Conservation (phyloP, 2,888 invertebrate genomes). For the Rhagium mordax region DNA sequence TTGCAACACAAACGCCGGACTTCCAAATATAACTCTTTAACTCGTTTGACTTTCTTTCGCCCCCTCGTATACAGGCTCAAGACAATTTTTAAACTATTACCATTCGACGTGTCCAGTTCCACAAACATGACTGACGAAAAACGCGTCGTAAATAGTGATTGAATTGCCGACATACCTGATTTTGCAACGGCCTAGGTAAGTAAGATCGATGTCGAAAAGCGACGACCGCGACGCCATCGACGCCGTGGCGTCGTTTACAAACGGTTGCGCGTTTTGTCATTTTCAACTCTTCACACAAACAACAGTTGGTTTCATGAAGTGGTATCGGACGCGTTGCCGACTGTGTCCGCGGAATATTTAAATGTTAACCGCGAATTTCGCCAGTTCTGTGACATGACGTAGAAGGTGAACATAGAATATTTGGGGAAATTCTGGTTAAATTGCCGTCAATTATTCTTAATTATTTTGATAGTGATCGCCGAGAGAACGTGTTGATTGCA, state of each 20-base stretch:
- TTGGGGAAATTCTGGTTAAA: neutral
- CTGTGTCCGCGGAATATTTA: conserved; percentile 4
- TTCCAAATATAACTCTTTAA: too few relatives aligned
- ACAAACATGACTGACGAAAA: neutral
- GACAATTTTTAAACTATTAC: neutral
- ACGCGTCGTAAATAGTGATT: conserved; percentile 2
- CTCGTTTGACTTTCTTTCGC: neutral
- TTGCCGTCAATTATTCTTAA: neutral
- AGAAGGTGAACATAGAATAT: conserved; percentile 13
- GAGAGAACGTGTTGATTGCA: neutral
- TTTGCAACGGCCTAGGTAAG: conserved; percentile 37
- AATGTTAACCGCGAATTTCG: conserved; percentile 34
- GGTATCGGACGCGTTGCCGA: conserved; percentile 33
- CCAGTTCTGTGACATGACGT: conserved; percentile 7
- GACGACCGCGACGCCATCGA: conserved; percentile 54
- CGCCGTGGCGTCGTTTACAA: conserved; percentile 53
- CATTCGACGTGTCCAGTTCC: too few relatives aligned
- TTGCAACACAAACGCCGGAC: neutral
- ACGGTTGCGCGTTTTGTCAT: conserved; percentile 46
- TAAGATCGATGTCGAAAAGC: conserved; percentile 52
- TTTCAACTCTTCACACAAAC: conserved; percentile 52
- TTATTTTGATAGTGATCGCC: neutral
- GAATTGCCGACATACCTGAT: conserved; percentile 48
- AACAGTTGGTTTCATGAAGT: conserved; percentile 70
- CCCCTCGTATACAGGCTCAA: neutral